Conservation (phyloP, 2,797 vertebrate genomes). For the Spondyliosoma cantharus region DNA sequence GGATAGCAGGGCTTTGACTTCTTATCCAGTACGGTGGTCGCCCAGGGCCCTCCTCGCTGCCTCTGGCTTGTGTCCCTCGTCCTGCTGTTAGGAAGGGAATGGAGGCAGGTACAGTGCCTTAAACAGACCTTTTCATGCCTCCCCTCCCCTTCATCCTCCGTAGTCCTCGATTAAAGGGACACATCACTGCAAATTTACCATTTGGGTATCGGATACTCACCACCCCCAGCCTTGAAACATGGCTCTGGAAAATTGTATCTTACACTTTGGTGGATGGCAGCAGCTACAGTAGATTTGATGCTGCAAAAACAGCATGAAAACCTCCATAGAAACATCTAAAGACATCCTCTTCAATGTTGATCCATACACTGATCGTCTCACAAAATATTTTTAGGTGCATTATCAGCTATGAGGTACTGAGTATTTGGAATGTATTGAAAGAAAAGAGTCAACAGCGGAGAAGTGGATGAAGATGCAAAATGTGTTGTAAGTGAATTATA, state of each 20-base stretch:
- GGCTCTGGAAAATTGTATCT: constrained; percentile 12
- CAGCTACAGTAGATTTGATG: background rate
- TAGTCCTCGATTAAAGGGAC: constrained; percentile 25
- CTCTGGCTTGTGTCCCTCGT: constrained; percentile 17
- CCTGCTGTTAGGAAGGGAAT: constrained; percentile 17
- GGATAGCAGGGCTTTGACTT: constrained; percentile 52
- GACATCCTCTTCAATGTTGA: background rate
- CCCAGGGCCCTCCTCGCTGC: constrained; percentile 40
- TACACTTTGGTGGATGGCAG: background rate
- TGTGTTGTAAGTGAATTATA: constrained; percentile 20
- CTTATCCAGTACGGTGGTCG: constrained; percentile 25
- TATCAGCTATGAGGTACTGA: background rate
- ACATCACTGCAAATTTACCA: constrained; percentile 18
- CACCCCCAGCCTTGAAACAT: no score
- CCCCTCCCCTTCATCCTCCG: constrained; percentile 13
- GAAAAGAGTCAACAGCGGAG: background rate
- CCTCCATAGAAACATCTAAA: background rate
- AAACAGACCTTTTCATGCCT: constrained; percentile 36
- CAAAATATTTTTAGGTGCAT: background rate
- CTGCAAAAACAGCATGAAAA: background rate
- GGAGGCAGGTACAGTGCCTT: constrained; percentile 74
- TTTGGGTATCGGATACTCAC: constrained; percentile 6
- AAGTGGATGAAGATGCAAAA: background rate
- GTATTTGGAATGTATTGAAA: background rate
- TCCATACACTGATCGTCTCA: no score